phyloP scores from a whole-genome alignment of 1,140 invertebrate species.

The Hyposmocoma kahamanoa region DNA sequence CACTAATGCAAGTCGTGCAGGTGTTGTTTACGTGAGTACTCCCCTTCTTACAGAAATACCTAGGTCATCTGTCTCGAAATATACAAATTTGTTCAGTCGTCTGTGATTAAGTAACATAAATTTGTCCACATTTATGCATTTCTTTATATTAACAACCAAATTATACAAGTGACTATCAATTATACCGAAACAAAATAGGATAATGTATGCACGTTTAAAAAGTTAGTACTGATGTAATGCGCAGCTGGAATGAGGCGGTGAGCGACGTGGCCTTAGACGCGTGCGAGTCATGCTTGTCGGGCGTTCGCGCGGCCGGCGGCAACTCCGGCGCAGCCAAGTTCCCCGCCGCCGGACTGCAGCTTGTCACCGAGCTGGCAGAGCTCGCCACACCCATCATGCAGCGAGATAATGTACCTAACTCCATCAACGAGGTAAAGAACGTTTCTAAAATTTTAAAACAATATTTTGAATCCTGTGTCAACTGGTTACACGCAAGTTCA shows the following conservation, averaged over 20 bases:
- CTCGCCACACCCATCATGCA: constrained; percentile 42
- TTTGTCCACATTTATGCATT: too few relatives aligned
- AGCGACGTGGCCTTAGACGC: constrained; percentile 51
- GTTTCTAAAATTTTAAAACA: too few relatives aligned
- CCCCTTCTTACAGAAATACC: too few relatives aligned
- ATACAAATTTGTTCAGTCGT: too few relatives aligned
- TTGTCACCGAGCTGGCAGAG: constrained; percentile 42
- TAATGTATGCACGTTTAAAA: too few relatives aligned
- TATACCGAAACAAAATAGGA: too few relatives aligned
- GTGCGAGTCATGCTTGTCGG: constrained; percentile 56
- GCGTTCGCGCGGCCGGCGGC: constrained; percentile 45
- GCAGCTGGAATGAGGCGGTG: constrained; percentile 42
- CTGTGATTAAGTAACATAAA: too few relatives aligned
- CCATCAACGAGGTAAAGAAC: constrained; percentile 47
- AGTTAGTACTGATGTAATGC: too few relatives aligned
- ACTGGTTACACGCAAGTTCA: neutral
- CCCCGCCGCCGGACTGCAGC: constrained; percentile 35
- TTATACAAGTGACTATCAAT: too few relatives aligned
- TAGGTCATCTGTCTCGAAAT: too few relatives aligned
- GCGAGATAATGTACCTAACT: constrained; percentile 45
- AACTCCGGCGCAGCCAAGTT: constrained; percentile 31
- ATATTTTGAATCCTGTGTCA: neutral
- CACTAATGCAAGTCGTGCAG: constrained; percentile 45
- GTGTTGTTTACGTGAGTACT: constrained; percentile 48
- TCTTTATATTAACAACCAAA: too few relatives aligned